Percentiles rank a stretch among this genome's conserved stretches.
Evolutionary conservation across 2,113 vertebrate species (phyloP).

Genomic region (Brachypteracias leptosomus): DNA sequence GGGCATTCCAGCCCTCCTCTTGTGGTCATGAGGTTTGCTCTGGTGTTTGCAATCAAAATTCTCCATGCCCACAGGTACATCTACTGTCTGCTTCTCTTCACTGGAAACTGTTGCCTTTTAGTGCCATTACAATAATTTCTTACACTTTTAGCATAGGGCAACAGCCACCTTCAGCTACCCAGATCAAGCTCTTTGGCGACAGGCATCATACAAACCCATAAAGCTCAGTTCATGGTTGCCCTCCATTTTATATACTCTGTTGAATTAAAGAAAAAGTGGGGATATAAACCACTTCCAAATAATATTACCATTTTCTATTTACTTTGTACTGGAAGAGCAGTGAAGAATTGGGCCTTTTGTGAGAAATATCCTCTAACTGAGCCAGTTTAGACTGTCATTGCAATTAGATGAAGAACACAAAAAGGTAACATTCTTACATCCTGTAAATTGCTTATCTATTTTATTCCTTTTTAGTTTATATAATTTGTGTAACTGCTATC

Average conservation of each 20-base stretch:
- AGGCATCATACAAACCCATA: neutral
- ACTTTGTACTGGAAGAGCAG: neutral
- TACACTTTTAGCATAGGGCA: neutral
- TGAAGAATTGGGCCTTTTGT: neutral
- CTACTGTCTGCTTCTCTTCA: neutral
- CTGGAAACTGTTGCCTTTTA: neutral
- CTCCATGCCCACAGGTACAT: neutral
- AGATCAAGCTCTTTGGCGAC: neutral
- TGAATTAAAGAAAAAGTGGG: neutral
- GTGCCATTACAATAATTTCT: rapidly evolving
- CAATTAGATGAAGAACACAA: neutral
- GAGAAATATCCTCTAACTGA: neutral
- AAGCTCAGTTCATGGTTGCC: neutral
- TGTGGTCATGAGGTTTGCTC: neutral
- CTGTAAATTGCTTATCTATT: neutral
- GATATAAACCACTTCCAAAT: neutral
- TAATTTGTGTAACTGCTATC: neutral
- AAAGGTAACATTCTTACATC: neutral
- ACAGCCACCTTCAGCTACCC: neutral
- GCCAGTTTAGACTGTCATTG: neutral
- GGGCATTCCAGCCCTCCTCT: neutral
- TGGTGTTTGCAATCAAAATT: neutral
- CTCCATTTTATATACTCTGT: neutral
- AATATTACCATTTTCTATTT: neutral
- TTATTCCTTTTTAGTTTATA: neutral